Base-by-base conservation (phyloP, 2,797 vertebrate genomes). In the Sebastes oblongus region DNA sequence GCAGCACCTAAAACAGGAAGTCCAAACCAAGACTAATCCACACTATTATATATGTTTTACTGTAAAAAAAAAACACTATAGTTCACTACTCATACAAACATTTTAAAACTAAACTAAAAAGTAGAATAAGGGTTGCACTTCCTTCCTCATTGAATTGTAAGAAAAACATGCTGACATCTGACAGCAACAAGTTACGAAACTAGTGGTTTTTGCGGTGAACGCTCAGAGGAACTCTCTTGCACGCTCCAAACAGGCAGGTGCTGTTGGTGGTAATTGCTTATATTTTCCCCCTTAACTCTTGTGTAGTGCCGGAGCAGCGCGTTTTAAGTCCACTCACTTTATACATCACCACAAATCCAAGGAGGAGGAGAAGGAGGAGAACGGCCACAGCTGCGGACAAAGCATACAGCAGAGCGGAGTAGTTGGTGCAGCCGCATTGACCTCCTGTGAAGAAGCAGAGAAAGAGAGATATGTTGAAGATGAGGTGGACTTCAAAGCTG, bases 381-480 rank as follows among this genome's bases (percentile, higher is more conserved):
- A 92, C 1, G 10, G 29, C 92, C 30, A 90, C 92, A 0, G 89
- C 93, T 2, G 92, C 84, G 5, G 90, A 94, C 85, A 95, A 32
- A 18, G 87, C 82, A 2, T 94, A 96, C 1, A 96, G 88, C 78
- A 96, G 72, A 1, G 60, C 69, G n/a, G 87, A 64, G 83, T 93
- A 95, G 59, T 30, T 74, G 64, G 78, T 69, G 86, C 94, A 95
- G 76, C 46, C 42, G 10, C 94, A 95, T 1, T 36, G 16, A 1
- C 58, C 75, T 1, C 60, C 89, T 94, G 89, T 30, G 82, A 46
- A 84, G 52, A 77, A 76, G 62, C 55, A 78, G 5, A 78, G 6
- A 81, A 14, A 39, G 12, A 50, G 10, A 71, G 10, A 71, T 1
- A 56, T 30, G 36, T 13, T 65, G 4, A 34, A 55, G 7, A 36